Conservation (phyloP, 2,797 vertebrate genomes). For the Euthynnus affinis region DNA sequence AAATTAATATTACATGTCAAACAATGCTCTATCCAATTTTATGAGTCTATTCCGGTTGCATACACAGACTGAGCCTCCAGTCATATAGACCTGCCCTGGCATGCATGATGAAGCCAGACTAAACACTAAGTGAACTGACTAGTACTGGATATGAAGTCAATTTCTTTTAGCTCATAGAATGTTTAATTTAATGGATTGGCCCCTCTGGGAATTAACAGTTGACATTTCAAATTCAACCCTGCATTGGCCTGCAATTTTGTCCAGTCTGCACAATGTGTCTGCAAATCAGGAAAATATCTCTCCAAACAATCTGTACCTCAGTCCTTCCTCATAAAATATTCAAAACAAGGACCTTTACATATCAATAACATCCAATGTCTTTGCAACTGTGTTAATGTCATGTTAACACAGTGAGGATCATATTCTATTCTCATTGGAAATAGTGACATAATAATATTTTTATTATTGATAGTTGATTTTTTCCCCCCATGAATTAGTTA, state of each 20-base stretch:
- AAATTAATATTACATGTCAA: constrained; percentile 67
- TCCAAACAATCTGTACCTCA: background rate
- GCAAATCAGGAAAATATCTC: background rate
- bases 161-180: background rate
- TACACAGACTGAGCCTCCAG: constrained; percentile 40
- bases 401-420: background rate
- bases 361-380: background rate
- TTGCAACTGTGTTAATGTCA: background rate
- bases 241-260: background rate
- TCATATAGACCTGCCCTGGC: constrained; percentile 48
- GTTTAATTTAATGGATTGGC: constrained; percentile 6
- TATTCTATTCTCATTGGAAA: no score
- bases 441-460: no score
- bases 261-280: constrained; percentile 2
- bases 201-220: background rate
- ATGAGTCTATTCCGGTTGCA: constrained; percentile 43
- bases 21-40: constrained; percentile 57
- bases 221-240: background rate
- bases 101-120: constrained; percentile 39
- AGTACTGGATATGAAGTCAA: background rate
- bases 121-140: constrained; percentile 10
- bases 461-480: no score
- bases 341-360: background rate
- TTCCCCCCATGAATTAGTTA: no score
- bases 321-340: background rate